Evolutionary conservation across 2,888 invertebrate genomes (phyloP), one percentile per base, ranked within the genome.

Genomic region (Drosophila testacea): DNA sequence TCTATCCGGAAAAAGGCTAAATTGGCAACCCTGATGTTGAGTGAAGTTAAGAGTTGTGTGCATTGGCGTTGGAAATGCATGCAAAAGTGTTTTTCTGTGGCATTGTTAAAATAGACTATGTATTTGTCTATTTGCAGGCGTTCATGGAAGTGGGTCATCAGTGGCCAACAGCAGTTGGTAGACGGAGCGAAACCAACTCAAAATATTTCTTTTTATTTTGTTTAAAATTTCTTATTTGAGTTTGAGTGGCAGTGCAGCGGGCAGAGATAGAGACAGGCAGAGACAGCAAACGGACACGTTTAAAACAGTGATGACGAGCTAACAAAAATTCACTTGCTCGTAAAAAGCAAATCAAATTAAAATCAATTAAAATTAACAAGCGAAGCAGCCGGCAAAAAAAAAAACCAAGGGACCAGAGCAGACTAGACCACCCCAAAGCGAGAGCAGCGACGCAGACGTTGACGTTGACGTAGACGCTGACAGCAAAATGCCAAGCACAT

Each of bases 291-390:
- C 32, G 9, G 32, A 32, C 32, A 32, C 32, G 32, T 32, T 32
- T 32, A 6, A 32, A 32, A 32, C 38, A 36, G 47, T 30, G 42
- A 41, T 55, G 54, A 73, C 59, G 69, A 70, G 64, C 73, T 75
- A 71, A 65, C 77, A 56, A 74, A 78, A 79, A 82, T 81, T 74
- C 70, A 73, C 70, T 82, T 83, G 62, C 47, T 57, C 73, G 73
- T 28, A 59, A 64, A 59, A 64, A 64, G 56, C 73, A 80, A 84
- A 85, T 87, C 81, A 81, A 88, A 85, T 83, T 85, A 81, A 88
- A 81, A 82, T 84, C 83, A 84, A 85, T 84, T 83, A 85, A 87
- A 88, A 87, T 83, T 84, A 82, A 84, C 82, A 84, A 84, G 73
- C 77, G 60, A 72, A 74, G 51, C 67, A 75, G 69, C 64, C 57